Conservation (phyloP, 2,888 invertebrate species). For the Sarcophaga carnaria region DNA sequence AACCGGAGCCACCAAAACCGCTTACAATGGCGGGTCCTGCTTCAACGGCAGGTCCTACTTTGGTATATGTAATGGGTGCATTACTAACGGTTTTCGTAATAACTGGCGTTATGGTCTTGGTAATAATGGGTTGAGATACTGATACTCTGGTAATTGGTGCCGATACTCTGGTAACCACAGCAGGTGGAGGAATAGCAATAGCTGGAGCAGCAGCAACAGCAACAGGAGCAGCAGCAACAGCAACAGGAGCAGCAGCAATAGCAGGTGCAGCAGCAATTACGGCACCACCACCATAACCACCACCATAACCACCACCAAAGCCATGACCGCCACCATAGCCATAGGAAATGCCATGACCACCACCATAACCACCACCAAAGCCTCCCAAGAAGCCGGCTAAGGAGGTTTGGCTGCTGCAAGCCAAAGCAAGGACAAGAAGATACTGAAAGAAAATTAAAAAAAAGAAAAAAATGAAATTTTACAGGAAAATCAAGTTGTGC, state of each 20-base stretch:
- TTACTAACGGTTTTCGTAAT: slow-evolving; percentile 69
- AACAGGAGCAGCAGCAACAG: slow-evolving; percentile 71
- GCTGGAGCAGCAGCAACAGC: slow-evolving; percentile 72
- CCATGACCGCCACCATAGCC: slow-evolving; percentile 35
- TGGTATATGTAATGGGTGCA: slow-evolving; percentile 69
- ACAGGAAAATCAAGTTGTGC: no score
- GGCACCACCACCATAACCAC: slow-evolving; percentile 66
- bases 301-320: slow-evolving; percentile 38
- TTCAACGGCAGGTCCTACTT: slow-evolving; percentile 72
- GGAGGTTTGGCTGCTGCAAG: slow-evolving; percentile 73
- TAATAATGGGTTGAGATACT: slow-evolving; percentile 71
- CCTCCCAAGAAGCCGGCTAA: slow-evolving; percentile 73
- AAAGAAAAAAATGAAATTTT: no score
- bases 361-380: slow-evolving; percentile 55
- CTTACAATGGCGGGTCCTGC: slow-evolving; percentile 71
- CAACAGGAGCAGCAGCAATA: no score
- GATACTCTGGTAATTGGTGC: slow-evolving; percentile 72
- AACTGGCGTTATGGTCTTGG: slow-evolving; percentile 71
- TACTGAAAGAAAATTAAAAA: slow-evolving; percentile 70
- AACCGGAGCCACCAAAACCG: slow-evolving; percentile 68
- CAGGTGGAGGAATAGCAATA: slow-evolving; percentile 58
- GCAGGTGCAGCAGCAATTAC: slow-evolving; percentile 47
- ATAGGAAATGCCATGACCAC: slow-evolving; percentile 64
- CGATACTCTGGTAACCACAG: slow-evolving; percentile 67
- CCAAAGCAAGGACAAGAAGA: slow-evolving; percentile 71